Percentiles rank a stretch among this genome's conserved stretches.
phyloP scores from a whole-genome alignment of 2,888 invertebrate species.

The Aradus depressus region DNA sequence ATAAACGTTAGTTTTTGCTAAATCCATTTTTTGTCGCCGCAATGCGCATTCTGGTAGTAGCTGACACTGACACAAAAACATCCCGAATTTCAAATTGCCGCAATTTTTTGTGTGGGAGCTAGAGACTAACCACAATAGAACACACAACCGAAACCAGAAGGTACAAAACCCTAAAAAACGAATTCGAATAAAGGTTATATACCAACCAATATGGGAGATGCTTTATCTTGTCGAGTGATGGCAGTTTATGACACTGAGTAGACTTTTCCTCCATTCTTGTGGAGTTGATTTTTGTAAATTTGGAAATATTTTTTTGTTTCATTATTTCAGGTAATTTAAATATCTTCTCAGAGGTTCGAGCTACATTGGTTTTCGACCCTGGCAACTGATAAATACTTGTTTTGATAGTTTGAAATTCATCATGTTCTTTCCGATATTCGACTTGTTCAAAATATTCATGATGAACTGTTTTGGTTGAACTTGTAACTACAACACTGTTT shows the following conservation, averaged over 20 bases:
- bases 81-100: too few relatives aligned
- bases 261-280: conserved; percentile 7
- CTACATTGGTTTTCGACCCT: conserved; percentile 3
- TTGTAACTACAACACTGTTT: conserved; percentile 9
- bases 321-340: conserved; percentile 5
- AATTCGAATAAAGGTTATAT: too few relatives aligned
- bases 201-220: too few relatives aligned
- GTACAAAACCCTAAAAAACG: too few relatives aligned
- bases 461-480: conserved; percentile 3
- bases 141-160: too few relatives aligned
- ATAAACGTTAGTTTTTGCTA: too few relatives aligned
- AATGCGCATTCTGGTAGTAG: too few relatives aligned
- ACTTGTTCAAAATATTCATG: conserved; percentile 18
- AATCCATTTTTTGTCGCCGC: too few relatives aligned
- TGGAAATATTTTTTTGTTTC: background rate
- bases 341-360: background rate
- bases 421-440: conserved; percentile 11
- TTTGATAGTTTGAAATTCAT: conserved; percentile 17
- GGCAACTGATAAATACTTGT: conserved; percentile 19
- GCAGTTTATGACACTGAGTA: background rate
- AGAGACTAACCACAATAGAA: too few relatives aligned
- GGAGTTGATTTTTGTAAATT: background rate
- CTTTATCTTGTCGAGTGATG: too few relatives aligned
- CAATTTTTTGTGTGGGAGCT: too few relatives aligned
- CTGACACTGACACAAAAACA: too few relatives aligned